A percentile compares a stretch with the other conserved stretches of the same genome.
phyloP scores from a whole-genome alignment of 1,140 invertebrate species.

The Holcopasites calliopsidis region DNA sequence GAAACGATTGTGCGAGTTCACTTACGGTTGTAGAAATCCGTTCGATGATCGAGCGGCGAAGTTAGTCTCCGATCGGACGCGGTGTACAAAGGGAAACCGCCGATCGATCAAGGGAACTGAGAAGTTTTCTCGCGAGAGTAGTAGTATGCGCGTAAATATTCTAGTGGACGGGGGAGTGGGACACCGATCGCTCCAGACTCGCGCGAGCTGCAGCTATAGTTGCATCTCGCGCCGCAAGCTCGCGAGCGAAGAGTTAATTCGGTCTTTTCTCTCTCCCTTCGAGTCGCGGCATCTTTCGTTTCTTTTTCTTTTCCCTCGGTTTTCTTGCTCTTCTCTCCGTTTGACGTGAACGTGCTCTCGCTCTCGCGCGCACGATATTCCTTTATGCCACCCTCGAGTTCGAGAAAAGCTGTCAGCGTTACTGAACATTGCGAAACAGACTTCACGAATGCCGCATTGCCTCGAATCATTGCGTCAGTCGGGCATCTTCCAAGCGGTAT shows the following conservation, averaged over 20 bases:
- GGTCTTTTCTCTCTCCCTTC: conserved; percentile 58
- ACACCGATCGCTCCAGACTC: conserved; percentile 31
- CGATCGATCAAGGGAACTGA: neutral
- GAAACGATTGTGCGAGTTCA: too few species aligned
- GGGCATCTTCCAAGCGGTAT: too few species aligned
- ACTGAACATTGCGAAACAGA: neutral
- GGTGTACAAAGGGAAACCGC: neutral
- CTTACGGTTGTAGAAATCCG: too few species aligned
- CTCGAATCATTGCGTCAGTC: neutral
- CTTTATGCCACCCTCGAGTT: too few species aligned
- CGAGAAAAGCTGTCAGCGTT: neutral
- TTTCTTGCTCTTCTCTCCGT: conserved; percentile 19
- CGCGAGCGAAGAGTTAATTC: conserved; percentile 69
- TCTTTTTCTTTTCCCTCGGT: conserved; percentile 17
- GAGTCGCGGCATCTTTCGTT: conserved; percentile 10
- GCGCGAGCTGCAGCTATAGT: conserved; percentile 35
- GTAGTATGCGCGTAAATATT: neutral
- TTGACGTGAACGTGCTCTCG: conserved; percentile 2
- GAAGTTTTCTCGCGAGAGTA: neutral
- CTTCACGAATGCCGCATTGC: too few species aligned
- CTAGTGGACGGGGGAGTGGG: neutral
- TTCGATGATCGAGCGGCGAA: too few species aligned
- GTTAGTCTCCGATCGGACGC: neutral
- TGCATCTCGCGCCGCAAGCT: conserved; percentile 43
- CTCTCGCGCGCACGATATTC: too few species aligned